Base-by-base conservation (phyloP, 2,888 invertebrate genomes). In the Cephus pygmeus region DNA sequence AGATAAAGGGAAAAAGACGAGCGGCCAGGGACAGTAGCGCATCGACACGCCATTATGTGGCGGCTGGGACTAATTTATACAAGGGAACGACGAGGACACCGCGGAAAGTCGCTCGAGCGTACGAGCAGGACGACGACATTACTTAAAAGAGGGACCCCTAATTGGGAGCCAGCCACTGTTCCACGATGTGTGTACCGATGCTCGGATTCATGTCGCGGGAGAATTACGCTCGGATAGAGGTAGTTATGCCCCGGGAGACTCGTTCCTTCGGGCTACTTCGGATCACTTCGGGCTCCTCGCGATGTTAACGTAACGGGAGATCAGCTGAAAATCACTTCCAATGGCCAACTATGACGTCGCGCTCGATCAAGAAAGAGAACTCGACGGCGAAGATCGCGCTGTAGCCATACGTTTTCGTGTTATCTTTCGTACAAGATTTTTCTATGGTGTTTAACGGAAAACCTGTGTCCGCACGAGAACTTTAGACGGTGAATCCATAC, bases 21-120 rank as follows among this genome's bases (percentile, higher is more conserved):
- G 12, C 74, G 34, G 15, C 74, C 76, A 82, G 85, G 87, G 89
- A 90, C 90, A 87, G 91, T 90, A 91, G 91, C 91, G 88, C 89
- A 91, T 91, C 91, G 90, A 91, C 91, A 91, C 91, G 90, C 91
- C 90, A 91, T 91, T 91, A 91, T 91, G 90, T 90, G 90, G 88
- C 89, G 90, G 88, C 88, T 87, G 88, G 88, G 91, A 91, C 91
- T 91, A 91, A 91, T 91, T 91, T 91, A 91, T 91, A 91, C 91
- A 91, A 91, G 89, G 83, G 89, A 88, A 89, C 88, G 89, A 90
- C 88, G 87, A 88, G 86, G 87, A 90, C 83, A 87, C 87, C 86
- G 86, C 87, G 86, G 84, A 88, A 90, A 89, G 88, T 88, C 85
- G 85, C 84, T 81, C 84, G 84, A 77, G 80, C 73, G 80, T 78